Evolutionary conservation across 2,888 invertebrate genomes (phyloP), one percentile per base, ranked within the genome.

Genomic region (Alloscopus bannaensis): DNA sequence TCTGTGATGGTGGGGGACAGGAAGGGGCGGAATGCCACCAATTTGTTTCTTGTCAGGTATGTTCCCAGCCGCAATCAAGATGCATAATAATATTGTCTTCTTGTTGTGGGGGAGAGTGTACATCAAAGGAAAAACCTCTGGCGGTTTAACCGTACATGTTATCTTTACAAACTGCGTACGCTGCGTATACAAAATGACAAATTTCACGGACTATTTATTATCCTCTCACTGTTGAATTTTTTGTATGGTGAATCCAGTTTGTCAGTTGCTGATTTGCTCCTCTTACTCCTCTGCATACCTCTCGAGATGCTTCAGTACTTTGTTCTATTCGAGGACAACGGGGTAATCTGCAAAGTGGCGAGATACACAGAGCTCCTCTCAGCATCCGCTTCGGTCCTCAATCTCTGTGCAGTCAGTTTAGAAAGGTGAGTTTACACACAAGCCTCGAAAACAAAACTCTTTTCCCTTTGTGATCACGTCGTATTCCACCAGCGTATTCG

Each of bases 371-470:
- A 90, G 83, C 88, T 89, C 81, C 86, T 90, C 24, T 89, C 90
- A 0, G 90, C 89, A 0, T 87, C 88, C 3, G 89, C 89, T 0
- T 90, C 90, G 13, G 89, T 90, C 1, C 87, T 90, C 42, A 90
- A 90, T 82, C 87, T 90, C 8, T 88, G 89, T 29, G 89, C 90
- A 1, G 89, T 90, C 72, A 90, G 89, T 47, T 85, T 90, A 2
- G 90, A 90, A 87, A 89, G 90, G 90, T 90, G 86, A 87, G 52
- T 24, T 16, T 47, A n/a, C n/a, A n/a, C n/a, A n/a, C n/a, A n/a
- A n/a, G n/a, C n/a, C n/a, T n/a, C n/a, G n/a, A n/a, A n/a, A n/a
- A n/a, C n/a, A 4, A 52, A 18, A 52, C 6, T 22, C 24, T 3
- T 52, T 52, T 8, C 36, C 36, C 6, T 36, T 36, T 13, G 13